Conservation (phyloP, 2,113 vertebrate species). For the Gallinago media region DNA sequence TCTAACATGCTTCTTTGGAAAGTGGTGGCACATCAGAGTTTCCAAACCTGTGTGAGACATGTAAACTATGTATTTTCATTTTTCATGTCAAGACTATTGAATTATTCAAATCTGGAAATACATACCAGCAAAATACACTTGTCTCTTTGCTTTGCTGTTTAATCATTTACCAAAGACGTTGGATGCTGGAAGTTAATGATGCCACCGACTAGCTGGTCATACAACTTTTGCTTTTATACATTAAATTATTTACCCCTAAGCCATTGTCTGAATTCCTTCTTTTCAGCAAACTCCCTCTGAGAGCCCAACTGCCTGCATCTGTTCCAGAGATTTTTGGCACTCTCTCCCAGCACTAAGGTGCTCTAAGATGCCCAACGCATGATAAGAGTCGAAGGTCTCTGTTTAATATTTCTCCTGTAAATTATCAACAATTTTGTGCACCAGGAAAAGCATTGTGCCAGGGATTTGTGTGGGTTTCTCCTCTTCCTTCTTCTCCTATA, state of each 20-base stretch:
- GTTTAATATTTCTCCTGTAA: neutral
- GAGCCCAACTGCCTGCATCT: neutral
- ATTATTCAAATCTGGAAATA: slow-evolving; percentile 29
- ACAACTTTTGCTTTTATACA: neutral
- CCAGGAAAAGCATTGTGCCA: neutral
- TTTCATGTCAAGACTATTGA: neutral
- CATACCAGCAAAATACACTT: neutral
- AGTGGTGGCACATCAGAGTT: neutral
- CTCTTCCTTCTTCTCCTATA: neutral
- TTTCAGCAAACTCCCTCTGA: neutral
- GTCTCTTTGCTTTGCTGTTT: neutral
- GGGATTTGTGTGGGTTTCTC: neutral
- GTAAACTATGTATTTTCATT: neutral
- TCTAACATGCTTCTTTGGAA: neutral
- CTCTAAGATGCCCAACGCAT: neutral
- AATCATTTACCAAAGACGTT: slow-evolving; percentile 30
- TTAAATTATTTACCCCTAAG: neutral
- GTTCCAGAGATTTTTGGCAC: neutral
- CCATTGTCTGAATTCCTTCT: neutral
- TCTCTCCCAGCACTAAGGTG: neutral
- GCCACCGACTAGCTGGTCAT: neutral
- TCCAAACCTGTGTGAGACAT: slow-evolving; percentile 3
- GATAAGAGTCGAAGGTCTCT: neutral
- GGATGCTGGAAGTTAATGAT: neutral
- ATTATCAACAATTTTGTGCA: neutral